Percentiles rank a stretch among this genome's conserved stretches.
These are phyloP conservation scores for Copsychus sechellarum DNA, from an alignment of 2,113 vertebrate species.

Conservation along the genomic window DNA sequence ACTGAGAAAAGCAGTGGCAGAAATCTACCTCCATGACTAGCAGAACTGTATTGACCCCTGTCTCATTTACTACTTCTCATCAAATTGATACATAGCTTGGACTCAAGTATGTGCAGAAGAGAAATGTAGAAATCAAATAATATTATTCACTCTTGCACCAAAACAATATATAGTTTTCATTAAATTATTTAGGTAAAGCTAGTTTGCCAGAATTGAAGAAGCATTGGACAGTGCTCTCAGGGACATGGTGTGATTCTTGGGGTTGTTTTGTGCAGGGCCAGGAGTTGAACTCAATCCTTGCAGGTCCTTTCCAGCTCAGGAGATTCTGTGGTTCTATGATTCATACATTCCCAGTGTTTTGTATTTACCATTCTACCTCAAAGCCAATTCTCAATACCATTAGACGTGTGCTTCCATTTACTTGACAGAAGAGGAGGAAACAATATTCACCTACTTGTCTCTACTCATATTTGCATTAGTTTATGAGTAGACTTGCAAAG, in stretches of 20 bases:
- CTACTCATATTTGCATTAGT: not conserved
- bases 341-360: not conserved
- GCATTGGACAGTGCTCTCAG: not conserved
- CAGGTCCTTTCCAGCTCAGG: not conserved
- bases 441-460: not conserved
- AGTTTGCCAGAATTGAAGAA: not conserved
- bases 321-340: not conserved
- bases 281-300: not conserved
- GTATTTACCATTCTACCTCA: not conserved
- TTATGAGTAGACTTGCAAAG: not conserved
- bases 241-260: not conserved
- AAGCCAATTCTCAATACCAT: not conserved
- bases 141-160: not conserved
- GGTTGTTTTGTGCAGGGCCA: not conserved
- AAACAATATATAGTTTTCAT: not conserved
- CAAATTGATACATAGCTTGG: not conserved
- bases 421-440: not conserved
- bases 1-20: not conserved
- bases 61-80: not conserved
- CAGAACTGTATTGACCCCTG: not conserved
- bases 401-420: not conserved
- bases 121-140: not conserved
- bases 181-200: not conserved
- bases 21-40: not conserved
- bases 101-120: not conserved